These are phyloP conservation scores for Xylocampa areola DNA, from an alignment of 2,888 invertebrate genomes.

Conservation along the genomic window DNA sequence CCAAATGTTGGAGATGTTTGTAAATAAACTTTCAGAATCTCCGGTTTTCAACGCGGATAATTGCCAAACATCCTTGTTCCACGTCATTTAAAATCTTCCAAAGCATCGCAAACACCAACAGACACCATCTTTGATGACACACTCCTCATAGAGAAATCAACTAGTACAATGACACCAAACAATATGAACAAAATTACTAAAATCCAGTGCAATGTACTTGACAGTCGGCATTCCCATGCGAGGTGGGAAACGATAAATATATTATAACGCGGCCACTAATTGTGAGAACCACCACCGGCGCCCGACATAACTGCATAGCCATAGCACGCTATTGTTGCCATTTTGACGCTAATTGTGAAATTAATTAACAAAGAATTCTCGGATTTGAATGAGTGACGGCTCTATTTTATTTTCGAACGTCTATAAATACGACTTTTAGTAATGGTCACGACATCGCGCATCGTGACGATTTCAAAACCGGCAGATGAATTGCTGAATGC, in stretches of 20 bases:
- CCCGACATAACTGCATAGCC: constrained; percentile 49
- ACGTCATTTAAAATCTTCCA: too few species aligned
- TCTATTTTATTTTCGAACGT: constrained; percentile 14
- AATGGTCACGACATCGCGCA: constrained; percentile 25
- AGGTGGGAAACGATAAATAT: constrained; percentile 61
- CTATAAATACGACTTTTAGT: constrained; percentile 11
- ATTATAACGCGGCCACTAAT: constrained; percentile 62
- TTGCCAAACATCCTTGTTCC: too few species aligned
- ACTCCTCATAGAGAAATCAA: constrained; percentile 4
- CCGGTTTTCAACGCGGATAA: too few species aligned
- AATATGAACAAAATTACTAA: constrained; percentile 31
- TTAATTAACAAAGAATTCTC: constrained; percentile 49
- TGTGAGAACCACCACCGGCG: constrained; percentile 63
- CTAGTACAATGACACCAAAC: constrained; percentile 26
- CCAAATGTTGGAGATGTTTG: too few species aligned
- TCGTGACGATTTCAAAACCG: constrained; percentile 22
- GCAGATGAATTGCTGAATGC: constrained; percentile 23
- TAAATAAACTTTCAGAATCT: too few species aligned
- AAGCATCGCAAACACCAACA: too few species aligned
- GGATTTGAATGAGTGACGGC: constrained; percentile 38
- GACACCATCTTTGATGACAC: too few species aligned
- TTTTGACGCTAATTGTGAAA: constrained; percentile 45
- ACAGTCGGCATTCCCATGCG: constrained; percentile 53
- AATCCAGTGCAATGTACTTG: constrained; percentile 60
- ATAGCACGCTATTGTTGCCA: constrained; percentile 49